phyloP scores from a whole-genome alignment of 1,140 invertebrate genomes.

The Zaprionus lachaisei region DNA sequence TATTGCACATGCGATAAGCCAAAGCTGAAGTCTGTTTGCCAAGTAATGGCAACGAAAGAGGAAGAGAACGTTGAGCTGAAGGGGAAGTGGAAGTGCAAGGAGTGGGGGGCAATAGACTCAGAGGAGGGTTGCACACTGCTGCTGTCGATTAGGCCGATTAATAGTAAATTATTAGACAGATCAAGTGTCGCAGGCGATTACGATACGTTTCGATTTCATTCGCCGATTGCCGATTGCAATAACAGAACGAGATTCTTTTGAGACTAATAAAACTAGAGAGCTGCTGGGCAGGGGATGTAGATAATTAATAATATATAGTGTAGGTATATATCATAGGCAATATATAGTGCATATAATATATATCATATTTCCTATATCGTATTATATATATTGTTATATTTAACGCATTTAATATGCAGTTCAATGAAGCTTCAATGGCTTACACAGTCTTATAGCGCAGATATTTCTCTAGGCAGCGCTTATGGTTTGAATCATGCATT shows the following conservation, averaged over 20 bases:
- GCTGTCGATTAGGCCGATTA: not conserved
- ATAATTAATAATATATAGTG: not conserved
- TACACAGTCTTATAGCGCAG: no score
- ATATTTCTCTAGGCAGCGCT: no score
- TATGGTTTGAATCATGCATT: no score
- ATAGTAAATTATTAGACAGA: constrained; percentile 30
- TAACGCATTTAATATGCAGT: no score
- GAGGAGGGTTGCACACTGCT: not conserved
- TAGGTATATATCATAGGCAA: no score
- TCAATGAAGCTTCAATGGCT: no score
- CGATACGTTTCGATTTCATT: constrained; percentile 5
- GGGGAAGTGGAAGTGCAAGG: not conserved
- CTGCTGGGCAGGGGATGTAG: not conserved
- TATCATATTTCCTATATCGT: no score
- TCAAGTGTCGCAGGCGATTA: constrained; percentile 15
- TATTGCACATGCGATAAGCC: constrained; percentile 64
- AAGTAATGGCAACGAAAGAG: constrained; percentile 25
- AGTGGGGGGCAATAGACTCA: not conserved
- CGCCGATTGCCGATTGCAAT: not conserved
- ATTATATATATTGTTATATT: no score
- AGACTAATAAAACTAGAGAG: not conserved
- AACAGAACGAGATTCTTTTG: not conserved
- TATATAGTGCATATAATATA: no score
- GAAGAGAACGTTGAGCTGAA: constrained; percentile 26
- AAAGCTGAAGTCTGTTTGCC: constrained; percentile 47